phyloP scores from a whole-genome alignment of 2,888 invertebrate genomes.

The Hirudinaria manillensis region DNA sequence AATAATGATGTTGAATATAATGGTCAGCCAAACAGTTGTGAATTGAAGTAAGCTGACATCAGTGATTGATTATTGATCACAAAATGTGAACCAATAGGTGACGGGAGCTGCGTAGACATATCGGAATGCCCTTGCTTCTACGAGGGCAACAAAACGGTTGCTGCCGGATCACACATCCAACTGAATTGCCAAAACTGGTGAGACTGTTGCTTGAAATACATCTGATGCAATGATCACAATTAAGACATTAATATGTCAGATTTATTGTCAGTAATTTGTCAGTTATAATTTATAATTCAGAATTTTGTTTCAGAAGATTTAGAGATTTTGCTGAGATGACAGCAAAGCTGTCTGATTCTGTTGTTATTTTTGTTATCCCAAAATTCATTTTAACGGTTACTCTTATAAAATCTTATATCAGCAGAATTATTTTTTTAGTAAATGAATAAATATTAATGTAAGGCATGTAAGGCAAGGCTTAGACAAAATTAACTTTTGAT shows the following conservation, averaged over 20 bases:
- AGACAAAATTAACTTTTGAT: neutral
- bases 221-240: neutral
- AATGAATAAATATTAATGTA: too few relatives aligned
- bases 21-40: neutral
- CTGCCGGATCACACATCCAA: constrained; percentile 34
- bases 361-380: too few relatives aligned
- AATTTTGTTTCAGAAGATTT: neutral
- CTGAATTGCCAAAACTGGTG: constrained; percentile 41
- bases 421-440: too few relatives aligned
- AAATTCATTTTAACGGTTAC: too few relatives aligned
- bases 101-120: constrained; percentile 37
- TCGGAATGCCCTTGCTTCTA: constrained; percentile 40
- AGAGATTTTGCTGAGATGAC: neutral
- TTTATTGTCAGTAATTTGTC: neutral
- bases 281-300: constrained; percentile 3
- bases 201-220: constrained; percentile 3
- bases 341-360: too few relatives aligned
- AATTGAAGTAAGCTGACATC: neutral
- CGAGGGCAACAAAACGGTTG: constrained; percentile 35
- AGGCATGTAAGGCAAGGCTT: too few relatives aligned
- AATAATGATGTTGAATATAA: neutral
- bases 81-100: constrained; percentile 6
- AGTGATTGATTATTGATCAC: neutral
- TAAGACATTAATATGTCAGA: neutral
- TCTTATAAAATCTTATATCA: too few relatives aligned